Conservation (phyloP, 2,113 vertebrate genomes). For the Gopherus evgoodei region DNA sequence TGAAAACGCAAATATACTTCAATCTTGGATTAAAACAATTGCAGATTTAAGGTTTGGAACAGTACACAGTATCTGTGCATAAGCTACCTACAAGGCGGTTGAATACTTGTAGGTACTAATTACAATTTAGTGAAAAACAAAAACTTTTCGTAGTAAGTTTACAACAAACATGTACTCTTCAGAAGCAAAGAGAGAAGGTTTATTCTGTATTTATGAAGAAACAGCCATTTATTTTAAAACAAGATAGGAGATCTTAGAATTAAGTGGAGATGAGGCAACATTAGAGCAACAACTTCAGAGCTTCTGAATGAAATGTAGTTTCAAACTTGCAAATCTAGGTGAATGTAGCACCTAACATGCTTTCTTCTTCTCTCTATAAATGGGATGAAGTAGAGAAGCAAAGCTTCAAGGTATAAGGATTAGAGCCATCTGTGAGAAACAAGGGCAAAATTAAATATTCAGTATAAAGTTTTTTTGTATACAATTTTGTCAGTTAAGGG, state of each 20-base stretch:
- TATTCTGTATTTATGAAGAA: constrained; percentile 62
- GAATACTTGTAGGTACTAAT: constrained; percentile 63
- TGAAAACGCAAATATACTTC: constrained; percentile 80
- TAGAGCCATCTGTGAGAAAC: constrained; percentile 92
- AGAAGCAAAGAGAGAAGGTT: constrained; percentile 72
- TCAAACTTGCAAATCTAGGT: constrained; percentile 74
- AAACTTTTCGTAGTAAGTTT: constrained; percentile 71
- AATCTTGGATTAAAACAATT: constrained; percentile 70
- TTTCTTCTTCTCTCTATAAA: constrained; percentile 83
- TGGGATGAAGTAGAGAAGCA: constrained; percentile 99
- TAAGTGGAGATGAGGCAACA: constrained; percentile 82
- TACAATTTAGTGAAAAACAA: constrained; percentile 75
- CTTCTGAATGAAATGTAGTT: constrained; percentile 73
- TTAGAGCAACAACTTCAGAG: constrained; percentile 77
- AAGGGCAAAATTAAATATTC: constrained; percentile 31
- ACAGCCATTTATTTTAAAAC: constrained; percentile 84
- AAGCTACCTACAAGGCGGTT: constrained; percentile 65
- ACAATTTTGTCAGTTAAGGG: background rate
- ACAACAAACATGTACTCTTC: constrained; percentile 75
- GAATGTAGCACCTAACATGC: constrained; percentile 74
- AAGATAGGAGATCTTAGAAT: constrained; percentile 72
- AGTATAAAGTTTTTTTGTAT: constrained; percentile 20
- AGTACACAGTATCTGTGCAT: constrained; percentile 50
- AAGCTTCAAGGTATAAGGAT: constrained; percentile 97
- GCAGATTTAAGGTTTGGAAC: constrained; percentile 58